Evolutionary conservation across 2,888 invertebrate species (phyloP), one percentile per base, ranked within the genome.

Genomic region (Polydrusus cervinus): DNA sequence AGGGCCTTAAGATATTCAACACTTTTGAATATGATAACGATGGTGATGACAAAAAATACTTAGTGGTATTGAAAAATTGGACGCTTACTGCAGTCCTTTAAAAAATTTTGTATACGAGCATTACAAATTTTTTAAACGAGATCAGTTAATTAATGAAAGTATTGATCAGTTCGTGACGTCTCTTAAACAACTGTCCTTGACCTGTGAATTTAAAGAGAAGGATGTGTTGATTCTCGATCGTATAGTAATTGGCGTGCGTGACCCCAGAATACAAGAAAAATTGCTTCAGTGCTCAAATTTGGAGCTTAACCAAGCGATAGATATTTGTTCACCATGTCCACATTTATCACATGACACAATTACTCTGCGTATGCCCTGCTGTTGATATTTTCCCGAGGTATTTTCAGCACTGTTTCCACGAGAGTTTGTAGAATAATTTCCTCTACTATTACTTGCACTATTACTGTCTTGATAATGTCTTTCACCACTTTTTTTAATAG

Each of bases 41-140:
- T 13, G 74, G 62, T 18, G 65, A 71, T 20, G 18, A 53, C 20
- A 64, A 55, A 2, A 62, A 78, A 57, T 60, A 79, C 55, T 11
- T 47, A 11, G 43, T 71, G 7, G 55, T 79, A 10, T 74, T 11
- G 11, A 45, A 9, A 67, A 76, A 66, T 79, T 79, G 66, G 64
- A 77, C 8, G 14, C 60, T 7, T 80, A 80, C 38, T 80, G 80
- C 34, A 76, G 77, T 47, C 76, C 77, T 10, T 43, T 68, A 10
- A 79, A 75, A 61, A 80, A 80, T 66, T 8, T 78, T 0, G 78
- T 80, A 7, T 79, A 72, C 72, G 76, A 80, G 51, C 76, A 78
- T 9, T 81, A 60, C 71, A n/a, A n/a, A n/a, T n/a, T n/a, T n/a
- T n/a, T n/a, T n/a, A n/a, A n/a, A n/a, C n/a, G n/a, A n/a, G n/a